Evolutionary conservation across 2,113 vertebrate species (phyloP), one percentile per base, ranked within the genome.

Genomic region (Micronycteris hirsuta): DNA sequence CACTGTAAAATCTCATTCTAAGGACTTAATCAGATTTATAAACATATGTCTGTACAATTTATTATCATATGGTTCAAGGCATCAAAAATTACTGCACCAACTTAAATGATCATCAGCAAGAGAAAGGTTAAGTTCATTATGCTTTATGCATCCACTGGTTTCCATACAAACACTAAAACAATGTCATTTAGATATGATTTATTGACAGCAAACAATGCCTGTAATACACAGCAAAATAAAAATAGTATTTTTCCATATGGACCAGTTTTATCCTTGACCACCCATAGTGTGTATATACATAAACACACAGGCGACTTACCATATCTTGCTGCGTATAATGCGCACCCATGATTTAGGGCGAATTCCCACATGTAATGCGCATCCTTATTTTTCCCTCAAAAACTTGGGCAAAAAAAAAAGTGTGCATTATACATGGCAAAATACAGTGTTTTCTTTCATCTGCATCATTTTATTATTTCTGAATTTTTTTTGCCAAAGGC

Each of bases 381-480:
- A 61, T 28, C 58, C 58, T 61, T 61, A 61, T 61, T 61, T 61
- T 61, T 61, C 58, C 11, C 58, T 61, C 24, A 61, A 61, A 61
- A 26, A 61, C 4, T 12, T 28, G 26, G 58, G 58, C 58, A 28
- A 61, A 61, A 26, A 61, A 61, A 26, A 24, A 61, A 11, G 58
- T 61, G 58, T 26, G 58, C 58, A 28, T 61, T 61, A 28, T 28
- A 28, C 58, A 26, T 4, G 10, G 58, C 24, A 26, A 26, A 61
- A 26, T 61, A 61, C 24, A 3, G 24, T 61, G 28, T 56, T 41
- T 85, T 74, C 3, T 78, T 94, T 73, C 82, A 89, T 41, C 83
- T 33, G 49, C 12, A 24, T 61, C 36, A 36, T 61, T 74, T 89
- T 89, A 71, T 89, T 65, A 90, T 80, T 96, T 89, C 47, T 56